Percentiles rank a stretch among this genome's conserved stretches.
Conservation (phyloP, 1,140 invertebrate genomes). For the Heliothis subflexa region DNA sequence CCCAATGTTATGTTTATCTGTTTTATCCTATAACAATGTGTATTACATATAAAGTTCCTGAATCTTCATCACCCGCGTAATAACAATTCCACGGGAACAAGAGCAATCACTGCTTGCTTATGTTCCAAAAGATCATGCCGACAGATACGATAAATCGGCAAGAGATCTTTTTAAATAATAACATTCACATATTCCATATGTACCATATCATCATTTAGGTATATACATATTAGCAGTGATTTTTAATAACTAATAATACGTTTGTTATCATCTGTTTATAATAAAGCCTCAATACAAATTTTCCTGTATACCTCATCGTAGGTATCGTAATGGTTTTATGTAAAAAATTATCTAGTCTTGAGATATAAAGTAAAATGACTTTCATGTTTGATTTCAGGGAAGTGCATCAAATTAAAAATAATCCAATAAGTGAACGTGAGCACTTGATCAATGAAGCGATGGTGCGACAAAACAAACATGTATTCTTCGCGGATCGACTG, state of each 20-base stretch:
- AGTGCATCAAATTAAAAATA: slow-evolving; percentile 77
- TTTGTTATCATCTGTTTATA: slow-evolving; percentile 30
- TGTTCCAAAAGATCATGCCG: slow-evolving; percentile 50
- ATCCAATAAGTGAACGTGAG: slow-evolving; percentile 79
- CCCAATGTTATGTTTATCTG: too few species aligned
- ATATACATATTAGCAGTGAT: slow-evolving; percentile 65
- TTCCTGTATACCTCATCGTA: not conserved
- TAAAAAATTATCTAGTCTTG: not conserved
- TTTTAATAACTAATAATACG: slow-evolving; percentile 63
- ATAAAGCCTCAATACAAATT: not conserved
- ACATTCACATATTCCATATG: slow-evolving; percentile 66
- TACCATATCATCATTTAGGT: slow-evolving; percentile 53
- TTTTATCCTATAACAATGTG: too few species aligned
- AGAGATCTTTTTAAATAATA: slow-evolving; percentile 66
- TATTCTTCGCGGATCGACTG: slow-evolving; percentile 88
- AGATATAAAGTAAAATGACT: slow-evolving; percentile 47
- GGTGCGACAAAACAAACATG: slow-evolving; percentile 87
- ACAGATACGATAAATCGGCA: slow-evolving; percentile 69
- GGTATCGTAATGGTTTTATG: not conserved
- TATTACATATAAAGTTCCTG: too few species aligned
- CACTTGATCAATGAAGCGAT: slow-evolving; percentile 81
- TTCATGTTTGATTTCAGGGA: slow-evolving; percentile 69
- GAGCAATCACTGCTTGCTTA: not conserved
- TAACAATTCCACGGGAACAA: too few species aligned
- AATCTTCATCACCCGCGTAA: too few species aligned